phyloP scores from a whole-genome alignment of 2,797 vertebrate species.

The Pseudomugil gertrudae region DNA sequence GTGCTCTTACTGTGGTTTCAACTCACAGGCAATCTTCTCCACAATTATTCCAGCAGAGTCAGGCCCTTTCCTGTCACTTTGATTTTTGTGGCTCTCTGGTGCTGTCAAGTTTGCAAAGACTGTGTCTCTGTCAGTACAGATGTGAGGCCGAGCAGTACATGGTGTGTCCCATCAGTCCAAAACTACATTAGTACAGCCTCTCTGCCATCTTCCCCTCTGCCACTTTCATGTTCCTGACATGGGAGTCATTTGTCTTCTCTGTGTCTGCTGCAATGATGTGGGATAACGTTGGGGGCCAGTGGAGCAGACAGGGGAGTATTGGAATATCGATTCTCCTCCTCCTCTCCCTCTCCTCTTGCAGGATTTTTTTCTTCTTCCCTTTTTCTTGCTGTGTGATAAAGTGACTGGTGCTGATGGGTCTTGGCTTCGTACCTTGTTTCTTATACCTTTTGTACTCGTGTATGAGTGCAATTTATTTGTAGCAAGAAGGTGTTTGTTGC shows the following conservation, averaged over 20 bases:
- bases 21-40: constrained; percentile 37
- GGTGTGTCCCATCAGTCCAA: constrained; percentile 48
- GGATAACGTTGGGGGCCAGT: constrained; percentile 73
- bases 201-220: constrained; percentile 1
- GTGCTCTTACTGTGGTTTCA: constrained; percentile 28
- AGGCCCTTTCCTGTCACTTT: constrained; percentile 45
- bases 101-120: constrained; percentile 35
- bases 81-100: constrained; percentile 23
- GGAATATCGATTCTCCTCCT: constrained; percentile 74
- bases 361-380: constrained; percentile 37
- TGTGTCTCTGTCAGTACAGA: constrained; percentile 43
- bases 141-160: constrained; percentile 46
- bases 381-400: constrained; percentile 58
- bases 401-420: constrained; percentile 55
- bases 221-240: constrained; percentile 58
- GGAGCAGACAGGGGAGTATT: constrained; percentile 77
- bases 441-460: constrained; percentile 30
- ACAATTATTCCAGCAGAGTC: constrained; percentile 44
- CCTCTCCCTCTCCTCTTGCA: constrained; percentile 48
- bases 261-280: constrained; percentile 73
- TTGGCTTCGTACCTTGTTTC: constrained; percentile 62
- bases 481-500: constrained; percentile 44
- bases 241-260: constrained; percentile 75
- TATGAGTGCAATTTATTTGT: constrained; percentile 48
- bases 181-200: constrained; percentile 20